phyloP scores from a whole-genome alignment of 1,140 invertebrate species.

The Tribolium madens region DNA sequence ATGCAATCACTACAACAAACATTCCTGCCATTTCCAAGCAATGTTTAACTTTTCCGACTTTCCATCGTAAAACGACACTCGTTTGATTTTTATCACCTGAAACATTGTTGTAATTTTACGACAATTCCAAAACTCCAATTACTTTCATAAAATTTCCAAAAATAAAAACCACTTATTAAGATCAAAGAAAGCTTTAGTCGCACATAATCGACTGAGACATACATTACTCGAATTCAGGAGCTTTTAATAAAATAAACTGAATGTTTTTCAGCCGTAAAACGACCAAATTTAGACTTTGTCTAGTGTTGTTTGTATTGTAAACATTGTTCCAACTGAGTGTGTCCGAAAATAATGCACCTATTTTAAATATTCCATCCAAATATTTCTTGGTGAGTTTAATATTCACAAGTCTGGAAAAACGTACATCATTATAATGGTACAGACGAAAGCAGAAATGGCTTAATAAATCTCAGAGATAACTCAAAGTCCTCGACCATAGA shows the following conservation, averaged over 20 bases:
- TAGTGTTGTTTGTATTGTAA: too few relatives aligned
- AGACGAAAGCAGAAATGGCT: conserved; percentile 18
- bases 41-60: background rate
- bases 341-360: too few relatives aligned
- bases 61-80: background rate
- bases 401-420: conserved; percentile 15
- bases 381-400: conserved; percentile 20
- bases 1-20: background rate
- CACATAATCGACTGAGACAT: too few relatives aligned
- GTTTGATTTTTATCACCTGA: background rate
- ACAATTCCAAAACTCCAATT: background rate
- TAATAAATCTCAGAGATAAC: conserved; percentile 25
- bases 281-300: background rate
- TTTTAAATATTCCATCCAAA: conserved; percentile 9
- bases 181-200: too few relatives aligned
- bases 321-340: too few relatives aligned
- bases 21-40: background rate
- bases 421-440: conserved; percentile 23
- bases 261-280: too few relatives aligned
- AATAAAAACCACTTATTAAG: background rate
- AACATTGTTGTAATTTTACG: background rate
- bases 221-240: too few relatives aligned
- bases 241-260: too few relatives aligned
- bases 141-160: background rate
- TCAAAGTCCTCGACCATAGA: conserved; percentile 13